phyloP scores from a whole-genome alignment of 2,888 invertebrate genomes.

The Mellilla xanthometata region DNA sequence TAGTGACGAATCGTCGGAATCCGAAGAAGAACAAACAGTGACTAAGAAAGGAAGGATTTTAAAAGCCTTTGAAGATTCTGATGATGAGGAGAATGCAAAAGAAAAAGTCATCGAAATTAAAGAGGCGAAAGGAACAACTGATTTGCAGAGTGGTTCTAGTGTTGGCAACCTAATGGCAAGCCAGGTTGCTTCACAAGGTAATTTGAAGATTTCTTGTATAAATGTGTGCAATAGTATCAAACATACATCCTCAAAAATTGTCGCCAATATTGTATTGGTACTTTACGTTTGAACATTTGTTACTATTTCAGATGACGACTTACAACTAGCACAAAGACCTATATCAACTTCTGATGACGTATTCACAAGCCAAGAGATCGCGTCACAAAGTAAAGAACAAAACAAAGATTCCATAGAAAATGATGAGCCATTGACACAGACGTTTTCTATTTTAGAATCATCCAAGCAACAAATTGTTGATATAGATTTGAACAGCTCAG shows the following conservation, averaged over 20 bases:
- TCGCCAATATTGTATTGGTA: too few species aligned
- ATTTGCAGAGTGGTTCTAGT: constrained; percentile 8
- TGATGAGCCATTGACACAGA: constrained; percentile 53
- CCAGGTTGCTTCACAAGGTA: constrained; percentile 58
- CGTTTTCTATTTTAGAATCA: constrained; percentile 57
- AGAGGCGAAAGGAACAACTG: constrained; percentile 4
- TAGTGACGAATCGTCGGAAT: constrained; percentile 51
- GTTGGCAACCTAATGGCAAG: constrained; percentile 16
- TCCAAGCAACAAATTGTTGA: constrained; percentile 24
- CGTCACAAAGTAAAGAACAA: constrained; percentile 20
- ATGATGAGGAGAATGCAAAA: constrained; percentile 53
- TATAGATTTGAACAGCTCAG: constrained; percentile 26
- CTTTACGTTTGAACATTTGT: too few species aligned
- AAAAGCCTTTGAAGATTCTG: constrained; percentile 76
- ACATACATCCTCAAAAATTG: too few species aligned
- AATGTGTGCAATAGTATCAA: too few species aligned
- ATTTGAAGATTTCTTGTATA: too few species aligned
- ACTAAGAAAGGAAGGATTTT: constrained; percentile 68
- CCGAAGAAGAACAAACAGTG: constrained; percentile 47
- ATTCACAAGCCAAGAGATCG: constrained; percentile 57
- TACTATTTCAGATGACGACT: constrained; percentile 59
- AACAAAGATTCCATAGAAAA: constrained; percentile 25
- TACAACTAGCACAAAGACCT: constrained; percentile 60
- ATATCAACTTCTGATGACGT: constrained; percentile 58
- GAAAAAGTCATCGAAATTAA: constrained; percentile 4